These are phyloP conservation scores for Bryconaethiops microstoma DNA, from an alignment of 2,797 vertebrate species.

Conservation along the genomic window DNA sequence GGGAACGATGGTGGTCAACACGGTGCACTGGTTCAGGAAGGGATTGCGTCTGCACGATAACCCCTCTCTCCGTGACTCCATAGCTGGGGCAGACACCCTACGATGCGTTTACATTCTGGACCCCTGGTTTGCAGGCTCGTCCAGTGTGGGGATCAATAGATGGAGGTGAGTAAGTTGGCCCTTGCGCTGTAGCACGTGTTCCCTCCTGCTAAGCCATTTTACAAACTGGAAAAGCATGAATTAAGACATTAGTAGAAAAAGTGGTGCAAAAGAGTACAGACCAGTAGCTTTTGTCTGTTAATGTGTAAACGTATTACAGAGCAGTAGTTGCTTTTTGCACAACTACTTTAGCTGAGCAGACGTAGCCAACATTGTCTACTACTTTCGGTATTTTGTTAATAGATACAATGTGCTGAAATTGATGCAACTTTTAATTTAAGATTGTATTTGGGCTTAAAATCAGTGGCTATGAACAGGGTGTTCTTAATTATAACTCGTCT, in stretches of 20 bases:
- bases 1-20: slow-evolving; percentile 79
- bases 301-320: background rate
- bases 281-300: too few relatives aligned
- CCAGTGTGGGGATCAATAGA: slow-evolving; percentile 88
- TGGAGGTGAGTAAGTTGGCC: slow-evolving; percentile 80
- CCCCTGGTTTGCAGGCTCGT: slow-evolving; percentile 88
- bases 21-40: slow-evolving; percentile 88
- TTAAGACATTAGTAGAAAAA: too few relatives aligned
- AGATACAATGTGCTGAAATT: too few relatives aligned
- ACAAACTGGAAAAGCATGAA: background rate
- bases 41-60: slow-evolving; percentile 88
- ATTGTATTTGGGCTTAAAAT: too few relatives aligned
- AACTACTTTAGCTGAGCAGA: background rate
- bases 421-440: too few relatives aligned
- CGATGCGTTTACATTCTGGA: slow-evolving; percentile 88
- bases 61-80: slow-evolving; percentile 81
- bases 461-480: too few relatives aligned
- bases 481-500: too few relatives aligned
- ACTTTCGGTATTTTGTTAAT: background rate
- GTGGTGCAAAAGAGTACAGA: too few relatives aligned
- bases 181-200: background rate
- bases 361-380: background rate
- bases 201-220: background rate
- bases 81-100: slow-evolving; percentile 79
- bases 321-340: background rate